Percentiles rank a stretch among this genome's conserved stretches.
Conservation (phyloP, 2,888 invertebrate genomes). For the Caenorhabditis wallacei region DNA sequence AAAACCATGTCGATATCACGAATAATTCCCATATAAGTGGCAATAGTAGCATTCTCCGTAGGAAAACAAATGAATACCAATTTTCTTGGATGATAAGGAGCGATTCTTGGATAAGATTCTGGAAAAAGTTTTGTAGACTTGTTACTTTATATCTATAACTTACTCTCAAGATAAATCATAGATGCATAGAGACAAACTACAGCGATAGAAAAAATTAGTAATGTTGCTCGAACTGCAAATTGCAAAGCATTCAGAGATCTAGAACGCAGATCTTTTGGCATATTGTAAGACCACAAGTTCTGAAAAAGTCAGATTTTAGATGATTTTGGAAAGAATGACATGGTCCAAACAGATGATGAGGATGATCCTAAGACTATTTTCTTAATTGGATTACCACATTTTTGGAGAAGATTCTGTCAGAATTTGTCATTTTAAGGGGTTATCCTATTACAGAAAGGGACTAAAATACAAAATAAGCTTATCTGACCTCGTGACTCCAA, state of each 20-base stretch:
- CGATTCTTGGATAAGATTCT: slow-evolving; percentile 21
- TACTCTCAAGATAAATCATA: slow-evolving; percentile 11
- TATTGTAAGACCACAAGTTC: not conserved
- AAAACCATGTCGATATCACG: slow-evolving; percentile 10
- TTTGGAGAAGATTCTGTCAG: too few species aligned
- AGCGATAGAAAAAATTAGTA: not conserved
- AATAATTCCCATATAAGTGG: slow-evolving; percentile 6
- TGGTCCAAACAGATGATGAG: too few species aligned
- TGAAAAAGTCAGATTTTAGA: too few species aligned
- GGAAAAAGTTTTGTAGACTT: not conserved
- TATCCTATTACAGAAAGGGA: not conserved
- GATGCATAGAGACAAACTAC: not conserved
- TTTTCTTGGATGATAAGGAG: not conserved
- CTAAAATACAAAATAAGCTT: not conserved
- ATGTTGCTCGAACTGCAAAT: not conserved
- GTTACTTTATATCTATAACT: not conserved
- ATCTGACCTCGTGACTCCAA: not conserved
- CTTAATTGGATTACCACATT: too few species aligned
- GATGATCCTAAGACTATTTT: too few species aligned
- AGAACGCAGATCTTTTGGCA: slow-evolving; percentile 4
- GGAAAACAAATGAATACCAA: slow-evolving; percentile 28
- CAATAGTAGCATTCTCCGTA: not conserved
- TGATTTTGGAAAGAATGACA: too few species aligned
- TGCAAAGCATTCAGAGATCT: slow-evolving; percentile 5
- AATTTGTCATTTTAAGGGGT: not conserved